Conservation (phyloP, 2,797 vertebrate species). For the Siniperca obscura region DNA sequence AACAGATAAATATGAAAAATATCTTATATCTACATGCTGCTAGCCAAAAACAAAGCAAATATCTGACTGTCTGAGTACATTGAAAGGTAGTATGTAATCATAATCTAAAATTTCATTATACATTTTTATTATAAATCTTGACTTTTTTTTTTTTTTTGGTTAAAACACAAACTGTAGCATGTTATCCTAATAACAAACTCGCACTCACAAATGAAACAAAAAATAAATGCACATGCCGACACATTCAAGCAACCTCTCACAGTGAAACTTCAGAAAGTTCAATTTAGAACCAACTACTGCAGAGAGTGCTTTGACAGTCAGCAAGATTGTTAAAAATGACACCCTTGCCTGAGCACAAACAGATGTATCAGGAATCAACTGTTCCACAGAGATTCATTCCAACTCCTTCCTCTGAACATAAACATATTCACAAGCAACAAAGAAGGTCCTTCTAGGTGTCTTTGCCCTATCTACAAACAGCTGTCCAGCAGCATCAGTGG, state of each 20-base stretch:
- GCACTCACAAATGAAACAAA: not conserved
- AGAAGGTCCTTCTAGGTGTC: conserved; percentile 21
- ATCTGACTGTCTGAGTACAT: not conserved
- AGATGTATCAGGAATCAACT: conserved; percentile 52
- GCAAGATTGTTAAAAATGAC: conserved; percentile 32
- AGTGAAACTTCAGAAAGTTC: not conserved
- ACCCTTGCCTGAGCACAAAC: conserved; percentile 26
- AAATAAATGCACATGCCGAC: not conserved
- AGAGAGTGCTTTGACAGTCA: conserved; percentile 26
- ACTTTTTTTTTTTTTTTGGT: not conserved
- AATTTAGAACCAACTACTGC: conserved; percentile 6
- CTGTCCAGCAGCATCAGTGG: conserved; percentile 21
- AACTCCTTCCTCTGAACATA: conserved; percentile 21
- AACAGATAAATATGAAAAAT: not conserved
- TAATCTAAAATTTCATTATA: not conserved
- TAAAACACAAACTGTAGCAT: not conserved
- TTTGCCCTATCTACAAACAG: conserved; percentile 28
- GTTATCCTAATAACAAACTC: not conserved
- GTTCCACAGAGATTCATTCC: conserved; percentile 40
- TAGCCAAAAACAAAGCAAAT: not conserved
- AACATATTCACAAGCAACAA: conserved; percentile 32
- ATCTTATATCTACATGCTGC: not conserved
- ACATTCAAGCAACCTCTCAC: conserved; percentile 1
- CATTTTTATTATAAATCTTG: not conserved
- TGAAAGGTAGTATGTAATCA: not conserved